Conservation (phyloP, 37 sponge, comb jelly and placozoan species). For the Dysidea cf. avara region DNA sequence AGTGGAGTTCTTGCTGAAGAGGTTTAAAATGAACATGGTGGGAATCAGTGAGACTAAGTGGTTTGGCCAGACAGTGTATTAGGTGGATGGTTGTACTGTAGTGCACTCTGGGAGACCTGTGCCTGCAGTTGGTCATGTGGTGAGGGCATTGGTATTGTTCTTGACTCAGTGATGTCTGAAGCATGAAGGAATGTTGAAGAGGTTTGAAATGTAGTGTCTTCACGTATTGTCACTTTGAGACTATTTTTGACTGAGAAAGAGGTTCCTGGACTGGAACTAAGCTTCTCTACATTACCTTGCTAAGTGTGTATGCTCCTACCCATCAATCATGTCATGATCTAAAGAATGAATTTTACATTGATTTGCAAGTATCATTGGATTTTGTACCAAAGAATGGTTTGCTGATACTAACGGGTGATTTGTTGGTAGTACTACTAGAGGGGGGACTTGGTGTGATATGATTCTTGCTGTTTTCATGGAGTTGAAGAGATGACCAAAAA, state of each 20-base stretch:
- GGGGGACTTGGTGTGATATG: no score
- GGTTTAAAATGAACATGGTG: not conserved
- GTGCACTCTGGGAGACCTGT: constrained; percentile 17
- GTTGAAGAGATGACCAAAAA: constrained; percentile 28
- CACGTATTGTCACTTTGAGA: constrained; percentile 1
- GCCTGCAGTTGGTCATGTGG: not conserved
- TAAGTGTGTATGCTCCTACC: constrained; percentile 39
- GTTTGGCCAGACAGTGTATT: constrained; percentile 5
- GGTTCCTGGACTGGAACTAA: no score
- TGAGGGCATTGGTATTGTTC: constrained; percentile 27
- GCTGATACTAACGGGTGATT: no score
- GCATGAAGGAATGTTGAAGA: not conserved
- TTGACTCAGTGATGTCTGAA: not conserved
- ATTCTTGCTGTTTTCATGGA: constrained; percentile 34
- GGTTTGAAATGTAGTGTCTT: constrained; percentile 14
- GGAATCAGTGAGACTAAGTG: constrained; percentile 25
- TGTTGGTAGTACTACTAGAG: no score
- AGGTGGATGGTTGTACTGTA: constrained; percentile 7
- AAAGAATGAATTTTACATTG: constrained; percentile 22
- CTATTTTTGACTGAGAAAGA: constrained; percentile 5
- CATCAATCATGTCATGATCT: constrained; percentile 11
- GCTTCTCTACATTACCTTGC: no score
- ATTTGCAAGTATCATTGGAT: constrained; percentile 19
- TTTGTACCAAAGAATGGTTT: no score
- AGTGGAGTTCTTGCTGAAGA: constrained; percentile 23